These are phyloP conservation scores for Catharus bicknelli DNA, from an alignment of 2,113 vertebrate genomes.

Conservation along the genomic window DNA sequence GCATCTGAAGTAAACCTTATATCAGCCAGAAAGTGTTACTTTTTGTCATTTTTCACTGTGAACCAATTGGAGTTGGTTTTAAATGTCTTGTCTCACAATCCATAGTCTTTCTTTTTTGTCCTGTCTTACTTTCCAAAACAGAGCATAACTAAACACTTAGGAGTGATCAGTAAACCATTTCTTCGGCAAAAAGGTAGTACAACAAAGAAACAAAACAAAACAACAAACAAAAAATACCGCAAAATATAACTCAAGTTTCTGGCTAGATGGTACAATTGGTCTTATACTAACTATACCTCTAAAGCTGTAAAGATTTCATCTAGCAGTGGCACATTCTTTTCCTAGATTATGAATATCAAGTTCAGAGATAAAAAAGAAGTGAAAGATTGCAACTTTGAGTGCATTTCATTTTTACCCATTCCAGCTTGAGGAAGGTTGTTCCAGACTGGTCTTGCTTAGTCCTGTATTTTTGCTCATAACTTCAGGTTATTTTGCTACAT, in stretches of 20 bases:
- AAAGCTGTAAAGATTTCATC: neutral
- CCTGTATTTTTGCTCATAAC: conserved; percentile 27
- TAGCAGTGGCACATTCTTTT: neutral
- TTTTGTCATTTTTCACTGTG: neutral
- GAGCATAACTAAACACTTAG: neutral
- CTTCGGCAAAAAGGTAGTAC: neutral
- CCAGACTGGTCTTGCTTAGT: conserved; percentile 2
- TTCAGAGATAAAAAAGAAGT: neutral
- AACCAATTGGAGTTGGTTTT: neutral
- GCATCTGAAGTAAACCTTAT: conserved; percentile 19
- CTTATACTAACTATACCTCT: neutral
- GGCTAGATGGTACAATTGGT: neutral
- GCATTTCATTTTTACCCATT: neutral
- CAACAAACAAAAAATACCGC: neutral
- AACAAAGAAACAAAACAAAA: neutral
- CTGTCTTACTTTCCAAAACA: neutral
- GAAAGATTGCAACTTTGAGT: neutral
- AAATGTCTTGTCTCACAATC: neutral
- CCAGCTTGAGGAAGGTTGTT: neutral
- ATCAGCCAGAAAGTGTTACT: neutral
- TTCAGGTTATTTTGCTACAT: conserved; percentile 30
- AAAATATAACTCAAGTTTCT: neutral
- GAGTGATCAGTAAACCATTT: neutral
- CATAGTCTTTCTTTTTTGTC: neutral
- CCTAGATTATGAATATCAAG: neutral